A percentile compares a stretch with the other conserved stretches of the same genome.
These are phyloP conservation scores for Tricholauxania praeusta DNA, from an alignment of 2,888 invertebrate species.

Conservation along the genomic window DNA sequence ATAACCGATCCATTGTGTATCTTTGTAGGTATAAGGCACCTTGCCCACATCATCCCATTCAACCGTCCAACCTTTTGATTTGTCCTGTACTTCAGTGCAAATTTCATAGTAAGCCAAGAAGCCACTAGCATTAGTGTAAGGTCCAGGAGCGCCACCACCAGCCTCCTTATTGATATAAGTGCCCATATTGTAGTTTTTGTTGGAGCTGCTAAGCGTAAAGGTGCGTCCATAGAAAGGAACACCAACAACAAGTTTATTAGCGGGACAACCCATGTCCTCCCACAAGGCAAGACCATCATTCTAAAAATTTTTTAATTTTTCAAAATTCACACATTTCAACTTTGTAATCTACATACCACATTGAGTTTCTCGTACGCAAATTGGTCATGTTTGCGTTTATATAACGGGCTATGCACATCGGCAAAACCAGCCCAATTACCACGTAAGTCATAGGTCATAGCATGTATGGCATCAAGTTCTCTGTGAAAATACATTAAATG, in stretches of 20 bases:
- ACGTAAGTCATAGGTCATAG: slow-evolving; percentile 87
- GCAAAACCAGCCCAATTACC: slow-evolving; percentile 94
- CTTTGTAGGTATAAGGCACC: slow-evolving; percentile 88
- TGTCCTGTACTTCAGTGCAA: slow-evolving; percentile 79
- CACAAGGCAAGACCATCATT: slow-evolving; percentile 88
- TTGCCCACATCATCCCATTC: slow-evolving; percentile 87
- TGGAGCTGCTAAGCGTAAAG: slow-evolving; percentile 84
- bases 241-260: slow-evolving; percentile 88
- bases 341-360: slow-evolving; percentile 75
- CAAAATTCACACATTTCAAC: not conserved
- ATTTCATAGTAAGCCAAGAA: slow-evolving; percentile 91
- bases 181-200: slow-evolving; percentile 85
- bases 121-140: slow-evolving; percentile 88
- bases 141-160: slow-evolving; percentile 87
- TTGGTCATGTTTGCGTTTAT: slow-evolving; percentile 87
- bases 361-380: slow-evolving; percentile 91
- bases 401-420: slow-evolving; percentile 88
- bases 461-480: slow-evolving; percentile 83
- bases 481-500: slow-evolving; percentile 66
- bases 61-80: slow-evolving; percentile 82
- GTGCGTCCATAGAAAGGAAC: slow-evolving; percentile 91
- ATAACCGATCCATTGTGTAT: slow-evolving; percentile 92
- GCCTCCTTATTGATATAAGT: slow-evolving; percentile 93
- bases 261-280: slow-evolving; percentile 90
- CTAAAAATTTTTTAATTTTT: slow-evolving; percentile 68